Evolutionary conservation across 2,888 invertebrate genomes (phyloP).

Genomic region (Eretmocerus hayati): DNA sequence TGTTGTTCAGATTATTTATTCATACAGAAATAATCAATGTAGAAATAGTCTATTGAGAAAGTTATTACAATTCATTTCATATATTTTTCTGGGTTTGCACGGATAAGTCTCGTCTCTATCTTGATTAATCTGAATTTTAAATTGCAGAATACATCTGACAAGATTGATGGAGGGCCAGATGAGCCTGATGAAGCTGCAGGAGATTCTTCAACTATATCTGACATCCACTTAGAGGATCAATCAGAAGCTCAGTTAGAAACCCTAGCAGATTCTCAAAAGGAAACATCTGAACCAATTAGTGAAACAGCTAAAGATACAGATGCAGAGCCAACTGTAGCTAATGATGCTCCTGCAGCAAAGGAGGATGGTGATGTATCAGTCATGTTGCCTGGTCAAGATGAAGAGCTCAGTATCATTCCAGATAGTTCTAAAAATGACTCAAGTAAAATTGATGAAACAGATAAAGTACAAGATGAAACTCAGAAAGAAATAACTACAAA

Average conservation of each 20-base stretch:
- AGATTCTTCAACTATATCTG: too few species aligned
- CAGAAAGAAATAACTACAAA: not conserved
- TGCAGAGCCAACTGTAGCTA: too few species aligned
- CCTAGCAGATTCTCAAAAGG: constrained; percentile 6
- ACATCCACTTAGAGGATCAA: not conserved
- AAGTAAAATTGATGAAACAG: constrained; percentile 10
- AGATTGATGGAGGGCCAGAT: constrained; percentile 48
- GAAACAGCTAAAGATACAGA: constrained; percentile 10
- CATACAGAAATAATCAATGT: too few species aligned
- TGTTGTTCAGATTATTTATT: too few species aligned
- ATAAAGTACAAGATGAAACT: constrained; percentile 7
- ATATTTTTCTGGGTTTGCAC: too few species aligned
- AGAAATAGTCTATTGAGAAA: too few species aligned
- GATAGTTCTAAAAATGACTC: constrained; percentile 38
- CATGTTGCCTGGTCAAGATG: constrained; percentile 41
- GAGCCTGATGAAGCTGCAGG: constrained; percentile 26
- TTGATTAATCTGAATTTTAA: too few species aligned
- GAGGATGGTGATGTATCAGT: constrained; percentile 24
- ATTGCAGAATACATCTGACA: too few species aligned
- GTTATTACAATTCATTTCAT: too few species aligned
- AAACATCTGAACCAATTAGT: constrained; percentile 6
- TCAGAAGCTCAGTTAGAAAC: constrained; percentile 8
- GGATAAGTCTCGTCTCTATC: too few species aligned
- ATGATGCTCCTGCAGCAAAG: constrained; percentile 21
- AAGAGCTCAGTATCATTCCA: constrained; percentile 44